phyloP scores from a whole-genome alignment of 2,888 invertebrate species.

The Galerucella nymphaeae region DNA sequence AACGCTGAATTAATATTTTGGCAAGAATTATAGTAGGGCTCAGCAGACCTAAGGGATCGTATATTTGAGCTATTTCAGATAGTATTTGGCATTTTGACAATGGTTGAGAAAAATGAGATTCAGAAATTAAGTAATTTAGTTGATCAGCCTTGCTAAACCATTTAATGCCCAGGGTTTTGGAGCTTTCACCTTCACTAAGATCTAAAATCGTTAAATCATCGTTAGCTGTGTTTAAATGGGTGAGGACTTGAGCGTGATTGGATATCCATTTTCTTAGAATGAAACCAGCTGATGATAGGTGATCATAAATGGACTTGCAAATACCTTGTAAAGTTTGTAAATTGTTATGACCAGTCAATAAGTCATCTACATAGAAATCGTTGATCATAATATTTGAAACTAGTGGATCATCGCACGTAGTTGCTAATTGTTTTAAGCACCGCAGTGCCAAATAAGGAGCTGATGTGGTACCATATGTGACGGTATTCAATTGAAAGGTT shows the following conservation, averaged over 20 bases:
- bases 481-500: conserved; percentile 28
- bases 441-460: conserved; percentile 30
- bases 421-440: conserved; percentile 28
- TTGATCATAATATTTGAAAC: conserved; percentile 19
- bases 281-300: conserved; percentile 22
- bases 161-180: conserved; percentile 23
- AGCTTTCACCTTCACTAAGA: conserved; percentile 22
- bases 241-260: conserved; percentile 9
- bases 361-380: conserved; percentile 28
- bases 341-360: conserved; percentile 27
- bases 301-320: conserved; percentile 14
- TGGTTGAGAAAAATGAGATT: neutral
- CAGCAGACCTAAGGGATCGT: conserved; percentile 26
- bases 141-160: neutral
- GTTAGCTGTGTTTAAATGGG: neutral
- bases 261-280: conserved; percentile 30
- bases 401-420: conserved; percentile 6
- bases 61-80: conserved; percentile 25
- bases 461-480: conserved; percentile 24
- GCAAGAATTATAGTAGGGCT: conserved; percentile 21
- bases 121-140: conserved; percentile 6
- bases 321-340: neutral
- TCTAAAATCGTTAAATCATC: neutral
- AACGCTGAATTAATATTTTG: no score
- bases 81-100: conserved; percentile 7